phyloP scores from a whole-genome alignment of 2,888 invertebrate genomes.

The Pyrocoelia pectoralis region DNA sequence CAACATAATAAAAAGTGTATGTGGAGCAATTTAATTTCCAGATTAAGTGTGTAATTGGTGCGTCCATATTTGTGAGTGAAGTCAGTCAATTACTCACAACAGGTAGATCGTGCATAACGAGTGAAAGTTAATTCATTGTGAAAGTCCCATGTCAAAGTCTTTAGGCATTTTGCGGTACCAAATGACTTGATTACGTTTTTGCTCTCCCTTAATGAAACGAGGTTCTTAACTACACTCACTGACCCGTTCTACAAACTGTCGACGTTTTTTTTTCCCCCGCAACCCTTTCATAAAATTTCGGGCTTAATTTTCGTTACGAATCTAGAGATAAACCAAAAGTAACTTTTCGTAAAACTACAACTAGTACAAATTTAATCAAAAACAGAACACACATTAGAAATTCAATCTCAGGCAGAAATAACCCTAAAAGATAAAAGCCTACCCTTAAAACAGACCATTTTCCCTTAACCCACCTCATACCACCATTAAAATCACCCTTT shows the following conservation, averaged over 20 bases:
- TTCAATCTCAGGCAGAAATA: constrained; percentile 60
- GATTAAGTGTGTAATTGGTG: too few relatives aligned
- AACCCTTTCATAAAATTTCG: background rate
- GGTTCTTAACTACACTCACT: constrained; percentile 16
- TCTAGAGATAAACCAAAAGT: background rate
- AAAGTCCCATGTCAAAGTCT: constrained; percentile 24
- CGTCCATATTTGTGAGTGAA: background rate
- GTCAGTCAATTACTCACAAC: constrained; percentile 6
- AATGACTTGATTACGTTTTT: constrained; percentile 26
- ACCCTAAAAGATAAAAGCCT: constrained; percentile 59
- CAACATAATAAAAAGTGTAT: too few relatives aligned
- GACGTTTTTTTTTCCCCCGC: background rate
- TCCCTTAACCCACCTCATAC: constrained; percentile 41
- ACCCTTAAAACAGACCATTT: constrained; percentile 54
- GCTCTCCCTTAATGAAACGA: constrained; percentile 17
- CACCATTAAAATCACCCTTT: constrained; percentile 34
- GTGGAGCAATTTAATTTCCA: too few relatives aligned
- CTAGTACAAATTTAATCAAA: constrained; percentile 59
- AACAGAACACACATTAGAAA: constrained; percentile 61
- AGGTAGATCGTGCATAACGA: constrained; percentile 5
- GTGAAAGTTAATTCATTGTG: constrained; percentile 12
- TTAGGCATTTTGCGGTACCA: constrained; percentile 24
- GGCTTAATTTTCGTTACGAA: background rate
- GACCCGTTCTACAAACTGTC: constrained; percentile 15
- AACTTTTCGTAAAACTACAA: constrained; percentile 13